These are phyloP conservation scores for Cyanoliseus patagonus DNA, from an alignment of 2,113 vertebrate genomes.

Conservation along the genomic window DNA sequence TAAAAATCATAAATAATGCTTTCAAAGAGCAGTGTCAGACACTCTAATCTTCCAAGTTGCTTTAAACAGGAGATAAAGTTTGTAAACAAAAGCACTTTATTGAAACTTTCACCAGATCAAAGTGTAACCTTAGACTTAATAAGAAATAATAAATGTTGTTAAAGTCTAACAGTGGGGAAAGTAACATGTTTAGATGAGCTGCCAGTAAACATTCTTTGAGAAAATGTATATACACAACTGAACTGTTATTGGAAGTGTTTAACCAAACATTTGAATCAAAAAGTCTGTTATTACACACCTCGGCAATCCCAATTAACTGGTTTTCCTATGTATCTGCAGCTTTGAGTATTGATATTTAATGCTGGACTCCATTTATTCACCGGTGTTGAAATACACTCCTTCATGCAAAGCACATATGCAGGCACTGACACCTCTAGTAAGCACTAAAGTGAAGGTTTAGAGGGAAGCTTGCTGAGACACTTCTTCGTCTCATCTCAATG, in stretches of 20 bases:
- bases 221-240: neutral
- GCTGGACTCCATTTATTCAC: neutral
- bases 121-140: conserved; percentile 47
- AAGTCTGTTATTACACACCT: neutral
- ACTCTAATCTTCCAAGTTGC: conserved; percentile 34
- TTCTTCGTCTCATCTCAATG: neutral
- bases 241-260: neutral
- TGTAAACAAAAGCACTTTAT: conserved; percentile 56
- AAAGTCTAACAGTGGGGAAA: conserved; percentile 2
- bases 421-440: neutral
- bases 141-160: conserved; percentile 45
- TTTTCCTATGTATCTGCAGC: neutral
- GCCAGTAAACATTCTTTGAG: neutral
- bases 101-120: conserved; percentile 61
- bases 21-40: conserved; percentile 47
- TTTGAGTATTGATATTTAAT: neutral
- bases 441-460: neutral
- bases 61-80: conserved; percentile 55
- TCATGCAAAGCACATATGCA: neutral
- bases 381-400: neutral
- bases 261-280: neutral
- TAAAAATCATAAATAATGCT: conserved; percentile 53
- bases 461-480: neutral
- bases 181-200: neutral
- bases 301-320: neutral